Evolutionary conservation across 2,888 invertebrate genomes (phyloP), one percentile per base, ranked within the genome.

Genomic region (Tiliacea citrago): DNA sequence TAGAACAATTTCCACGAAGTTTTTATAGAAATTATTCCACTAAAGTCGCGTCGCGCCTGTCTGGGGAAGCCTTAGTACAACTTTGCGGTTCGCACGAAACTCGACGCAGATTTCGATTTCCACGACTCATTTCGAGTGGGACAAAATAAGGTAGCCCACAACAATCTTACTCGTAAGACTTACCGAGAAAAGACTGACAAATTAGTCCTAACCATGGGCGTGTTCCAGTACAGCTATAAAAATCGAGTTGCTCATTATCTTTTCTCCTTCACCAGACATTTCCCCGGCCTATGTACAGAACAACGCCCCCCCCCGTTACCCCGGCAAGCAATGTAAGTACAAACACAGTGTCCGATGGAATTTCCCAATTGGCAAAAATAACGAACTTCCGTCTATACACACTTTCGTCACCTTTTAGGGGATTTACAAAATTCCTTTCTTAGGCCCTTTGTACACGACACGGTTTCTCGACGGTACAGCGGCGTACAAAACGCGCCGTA

Each of bases 251-350:
- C 8, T 78, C 21, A 77, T 72, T 13, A 63, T 13, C 21, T 29
- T 29, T 58, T 42, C 4, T 55, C 10, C 21, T 57, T 61, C 42
- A 47, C 3, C 78, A 79, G 81, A 29, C 45, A 29, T 66, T 12
- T n/a, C 29, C 0, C 74, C 53, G 0, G 42, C 0, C 16, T 79
- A 0, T 6, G 55, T 8, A 1, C 45, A 13, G 6, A 35, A 57
- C 29, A 13, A 2, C 67, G 39, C 16, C 3, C 49, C 65, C 2
- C 45, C 39, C 6, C 29, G 29, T 3, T 49, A 45, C n/a, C 72
- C 72, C 9, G 13, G 24, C 81, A 80, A 80, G 29, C 62, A 42
- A 29, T 55, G 79, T 80, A 68, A 80, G 79, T 81, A 70, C 21
- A 35, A 35, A 21, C 21, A 13, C 21, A 39, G 4, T 8, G 0